Conservation (phyloP, 2,888 invertebrate genomes). For the Apamea monoglypha region DNA sequence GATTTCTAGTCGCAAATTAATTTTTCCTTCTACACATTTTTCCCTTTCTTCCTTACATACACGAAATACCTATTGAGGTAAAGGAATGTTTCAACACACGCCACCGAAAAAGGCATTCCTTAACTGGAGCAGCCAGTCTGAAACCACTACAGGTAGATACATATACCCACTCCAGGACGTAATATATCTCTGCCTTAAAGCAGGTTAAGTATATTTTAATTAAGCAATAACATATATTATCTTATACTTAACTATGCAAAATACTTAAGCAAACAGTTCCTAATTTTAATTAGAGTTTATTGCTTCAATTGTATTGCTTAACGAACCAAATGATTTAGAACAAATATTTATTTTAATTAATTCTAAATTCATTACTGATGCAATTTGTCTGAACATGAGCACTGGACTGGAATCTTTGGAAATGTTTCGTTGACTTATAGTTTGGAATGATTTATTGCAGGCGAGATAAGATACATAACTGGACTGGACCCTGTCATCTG, state of each 20-base stretch:
- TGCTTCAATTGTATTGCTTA: constrained; percentile 21
- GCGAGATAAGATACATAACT: constrained; percentile 33
- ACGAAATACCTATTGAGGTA: background rate
- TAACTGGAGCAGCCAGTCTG: constrained; percentile 10
- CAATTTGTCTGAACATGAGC: constrained; percentile 51
- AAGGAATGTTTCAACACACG: background rate
- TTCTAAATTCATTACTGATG: constrained; percentile 46
- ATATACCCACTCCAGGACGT: background rate
- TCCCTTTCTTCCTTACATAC: background rate
- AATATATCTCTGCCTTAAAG: constrained; percentile 5
- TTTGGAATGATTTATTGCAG: constrained; percentile 53
- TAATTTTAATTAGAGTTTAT: constrained; percentile 25
- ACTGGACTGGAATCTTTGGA: constrained; percentile 41
- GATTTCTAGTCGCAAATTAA: background rate
- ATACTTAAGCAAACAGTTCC: constrained; percentile 11
- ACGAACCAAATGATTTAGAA: constrained; percentile 21
- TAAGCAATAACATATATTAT: constrained; percentile 10
- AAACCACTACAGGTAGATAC: background rate
- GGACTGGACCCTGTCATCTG: constrained; percentile 40
- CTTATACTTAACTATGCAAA: constrained; percentile 11
- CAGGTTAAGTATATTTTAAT: constrained; percentile 15
- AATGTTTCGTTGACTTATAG: constrained; percentile 42
- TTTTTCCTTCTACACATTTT: background rate
- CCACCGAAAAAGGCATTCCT: background rate
- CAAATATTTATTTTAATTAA: constrained; percentile 50